Percentiles rank a stretch among this genome's conserved stretches.
These are phyloP conservation scores for Eupithecia insigniata DNA, from an alignment of 2,888 invertebrate genomes.

Conservation along the genomic window DNA sequence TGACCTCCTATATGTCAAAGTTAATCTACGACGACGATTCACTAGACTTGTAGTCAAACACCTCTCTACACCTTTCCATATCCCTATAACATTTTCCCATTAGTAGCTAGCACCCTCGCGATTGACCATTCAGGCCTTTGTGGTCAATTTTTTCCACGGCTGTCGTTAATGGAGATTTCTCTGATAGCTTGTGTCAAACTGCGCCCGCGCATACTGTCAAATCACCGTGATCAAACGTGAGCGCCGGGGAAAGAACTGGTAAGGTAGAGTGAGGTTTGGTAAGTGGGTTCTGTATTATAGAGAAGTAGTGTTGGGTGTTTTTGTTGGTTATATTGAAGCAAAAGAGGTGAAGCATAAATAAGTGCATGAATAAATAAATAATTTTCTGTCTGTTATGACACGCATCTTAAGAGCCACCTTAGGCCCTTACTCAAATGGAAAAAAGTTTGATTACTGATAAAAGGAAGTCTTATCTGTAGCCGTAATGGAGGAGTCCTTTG, in stretches of 20 bases:
- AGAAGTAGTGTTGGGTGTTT: neutral
- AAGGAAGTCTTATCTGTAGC: too few relatives aligned
- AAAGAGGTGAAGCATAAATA: too few relatives aligned
- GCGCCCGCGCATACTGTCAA: slow-evolving; percentile 70
- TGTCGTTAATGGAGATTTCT: slow-evolving; percentile 81
- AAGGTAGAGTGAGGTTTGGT: slow-evolving; percentile 2
- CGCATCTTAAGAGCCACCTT: too few relatives aligned
- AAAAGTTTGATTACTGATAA: too few relatives aligned
- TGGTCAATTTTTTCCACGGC: slow-evolving; percentile 74
- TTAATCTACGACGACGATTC: too few relatives aligned
- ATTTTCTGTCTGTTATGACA: too few relatives aligned
- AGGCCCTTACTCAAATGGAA: too few relatives aligned
- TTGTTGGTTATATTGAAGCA: neutral
- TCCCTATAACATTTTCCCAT: slow-evolving; percentile 63
- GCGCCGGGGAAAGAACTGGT: slow-evolving; percentile 55
- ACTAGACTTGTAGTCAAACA: neutral
- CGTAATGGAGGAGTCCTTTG: too few relatives aligned
- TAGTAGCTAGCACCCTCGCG: slow-evolving; percentile 79
- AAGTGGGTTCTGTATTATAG: neutral
- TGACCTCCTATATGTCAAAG: too few relatives aligned
- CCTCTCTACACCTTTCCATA: slow-evolving; percentile 51
- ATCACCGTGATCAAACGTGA: slow-evolving; percentile 76
- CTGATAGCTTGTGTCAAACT: slow-evolving; percentile 74
- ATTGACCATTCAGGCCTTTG: slow-evolving; percentile 79
- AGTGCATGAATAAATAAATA: too few relatives aligned